phyloP scores from a whole-genome alignment of 2,113 vertebrate species.

The Zapus hudsonius region DNA sequence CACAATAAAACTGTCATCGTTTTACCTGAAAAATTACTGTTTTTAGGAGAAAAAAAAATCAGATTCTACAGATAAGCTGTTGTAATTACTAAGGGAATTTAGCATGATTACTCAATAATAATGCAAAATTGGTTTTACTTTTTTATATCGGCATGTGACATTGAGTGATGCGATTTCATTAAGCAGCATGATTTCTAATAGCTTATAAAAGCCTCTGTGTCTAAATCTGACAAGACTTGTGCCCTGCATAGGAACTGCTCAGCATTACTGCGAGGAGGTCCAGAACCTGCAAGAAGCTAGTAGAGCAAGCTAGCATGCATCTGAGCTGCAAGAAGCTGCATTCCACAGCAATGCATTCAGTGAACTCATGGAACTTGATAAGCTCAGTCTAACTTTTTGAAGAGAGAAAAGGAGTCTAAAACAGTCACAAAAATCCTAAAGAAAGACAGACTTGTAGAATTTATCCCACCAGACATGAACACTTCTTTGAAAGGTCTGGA shows the following conservation, averaged over 20 bases:
- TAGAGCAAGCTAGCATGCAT: no score
- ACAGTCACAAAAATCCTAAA: not conserved
- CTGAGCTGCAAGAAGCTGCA: not conserved
- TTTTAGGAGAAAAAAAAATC: not conserved
- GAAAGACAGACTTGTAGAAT: not conserved
- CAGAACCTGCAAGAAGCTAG: not conserved
- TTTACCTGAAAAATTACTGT: not conserved
- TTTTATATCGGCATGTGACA: not conserved
- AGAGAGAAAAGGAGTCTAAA: not conserved
- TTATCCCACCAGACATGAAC: not conserved
- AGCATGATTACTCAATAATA: not conserved
- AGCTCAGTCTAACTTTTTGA: not conserved
- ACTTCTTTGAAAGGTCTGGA: not conserved
- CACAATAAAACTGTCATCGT: not conserved
- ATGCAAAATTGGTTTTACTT: not conserved
- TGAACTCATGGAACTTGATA: not conserved
- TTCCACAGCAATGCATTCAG: not conserved
- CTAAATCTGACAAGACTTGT: not conserved
- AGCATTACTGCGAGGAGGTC: not conserved
- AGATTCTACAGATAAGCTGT: not conserved
- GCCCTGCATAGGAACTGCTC: not conserved
- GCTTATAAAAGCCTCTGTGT: not conserved
- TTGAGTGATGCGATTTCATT: not conserved
- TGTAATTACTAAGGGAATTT: not conserved
- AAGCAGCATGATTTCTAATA: not conserved